A percentile compares a stretch with the other conserved stretches of the same genome.
phyloP scores from a whole-genome alignment of 2,113 vertebrate genomes.

The Cynocephalus volans region DNA sequence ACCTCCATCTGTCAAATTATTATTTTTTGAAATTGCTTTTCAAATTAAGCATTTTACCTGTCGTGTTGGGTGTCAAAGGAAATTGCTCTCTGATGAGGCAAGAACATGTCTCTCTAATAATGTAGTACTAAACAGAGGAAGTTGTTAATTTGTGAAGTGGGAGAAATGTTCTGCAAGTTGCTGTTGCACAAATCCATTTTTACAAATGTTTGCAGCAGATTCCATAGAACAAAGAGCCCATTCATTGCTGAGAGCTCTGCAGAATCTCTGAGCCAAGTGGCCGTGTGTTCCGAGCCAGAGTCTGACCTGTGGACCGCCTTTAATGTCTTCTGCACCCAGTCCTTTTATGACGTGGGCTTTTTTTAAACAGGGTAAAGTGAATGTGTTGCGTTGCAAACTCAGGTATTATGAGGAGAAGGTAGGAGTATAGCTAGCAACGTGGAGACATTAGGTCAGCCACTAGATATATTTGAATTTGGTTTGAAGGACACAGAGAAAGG shows the following conservation, averaged over 20 bases:
- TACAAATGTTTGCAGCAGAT: slow-evolving; percentile 83
- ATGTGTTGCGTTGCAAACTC: slow-evolving; percentile 94
- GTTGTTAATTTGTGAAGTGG: slow-evolving; percentile 76
- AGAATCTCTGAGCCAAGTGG: slow-evolving; percentile 82
- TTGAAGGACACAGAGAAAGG: slow-evolving; percentile 91
- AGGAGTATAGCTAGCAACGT: slow-evolving; percentile 89
- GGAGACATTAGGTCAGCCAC: slow-evolving; percentile 93
- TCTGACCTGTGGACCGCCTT: slow-evolving; percentile 85
- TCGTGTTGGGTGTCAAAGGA: slow-evolving; percentile 67
- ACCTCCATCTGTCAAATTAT: slow-evolving; percentile 45
- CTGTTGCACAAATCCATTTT: slow-evolving; percentile 84
- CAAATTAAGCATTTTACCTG: slow-evolving; percentile 63
- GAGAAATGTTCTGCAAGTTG: slow-evolving; percentile 77
- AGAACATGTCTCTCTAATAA: slow-evolving; percentile 68
- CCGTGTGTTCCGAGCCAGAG: slow-evolving; percentile 74
- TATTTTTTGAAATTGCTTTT: slow-evolving; percentile 64
- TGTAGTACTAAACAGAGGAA: slow-evolving; percentile 78
- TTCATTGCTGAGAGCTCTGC: slow-evolving; percentile 83
- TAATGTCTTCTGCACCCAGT: slow-evolving; percentile 92
- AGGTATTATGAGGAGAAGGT: slow-evolving; percentile 92
- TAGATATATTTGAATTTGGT: slow-evolving; percentile 93
- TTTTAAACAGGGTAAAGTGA: slow-evolving; percentile 99
- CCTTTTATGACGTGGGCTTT: slow-evolving; percentile 91
- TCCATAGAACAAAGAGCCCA: slow-evolving; percentile 83
- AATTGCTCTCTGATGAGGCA: slow-evolving; percentile 71